phyloP scores from a whole-genome alignment of 2,113 vertebrate species.

The Rutilus rutilus region DNA sequence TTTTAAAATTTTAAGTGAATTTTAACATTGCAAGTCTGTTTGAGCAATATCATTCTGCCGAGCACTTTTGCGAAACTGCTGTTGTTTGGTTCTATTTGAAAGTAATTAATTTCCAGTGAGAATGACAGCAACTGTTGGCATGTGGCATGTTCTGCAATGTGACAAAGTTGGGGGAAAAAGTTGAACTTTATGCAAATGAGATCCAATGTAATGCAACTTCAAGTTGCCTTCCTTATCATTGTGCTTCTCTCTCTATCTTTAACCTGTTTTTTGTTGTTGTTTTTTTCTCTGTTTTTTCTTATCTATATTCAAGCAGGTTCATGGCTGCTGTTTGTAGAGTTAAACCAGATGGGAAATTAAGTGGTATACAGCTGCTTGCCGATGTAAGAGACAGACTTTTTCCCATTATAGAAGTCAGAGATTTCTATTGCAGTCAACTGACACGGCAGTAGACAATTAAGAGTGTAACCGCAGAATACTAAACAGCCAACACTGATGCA shows the following conservation, averaged over 20 bases:
- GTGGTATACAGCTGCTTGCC: not conserved
- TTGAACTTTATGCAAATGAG: not conserved
- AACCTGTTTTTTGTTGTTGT: not conserved
- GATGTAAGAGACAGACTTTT: not conserved
- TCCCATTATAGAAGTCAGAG: slow-evolving; percentile 16
- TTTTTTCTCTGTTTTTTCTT: not conserved
- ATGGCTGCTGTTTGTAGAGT: not conserved
- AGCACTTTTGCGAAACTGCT: not conserved
- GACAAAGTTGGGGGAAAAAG: not conserved
- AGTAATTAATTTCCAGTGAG: not conserved
- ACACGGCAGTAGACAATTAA: slow-evolving; percentile 12
- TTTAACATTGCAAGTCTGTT: too few species aligned
- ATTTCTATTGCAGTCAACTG: slow-evolving; percentile 18
- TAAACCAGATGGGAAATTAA: slow-evolving; percentile 38
- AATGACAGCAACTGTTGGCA: not conserved
- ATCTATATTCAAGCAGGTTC: slow-evolving; percentile 8
- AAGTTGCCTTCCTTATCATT: not conserved
- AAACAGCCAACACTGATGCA: not conserved
- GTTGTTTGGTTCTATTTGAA: not conserved
- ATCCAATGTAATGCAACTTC: not conserved
- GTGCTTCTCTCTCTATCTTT: not conserved
- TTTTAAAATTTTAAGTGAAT: not conserved
- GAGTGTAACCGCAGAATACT: not conserved
- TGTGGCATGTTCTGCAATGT: not conserved
- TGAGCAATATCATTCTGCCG: too few species aligned